Base-by-base conservation (phyloP, 2,113 vertebrate genomes). In the Dipodomys stephensi region DNA sequence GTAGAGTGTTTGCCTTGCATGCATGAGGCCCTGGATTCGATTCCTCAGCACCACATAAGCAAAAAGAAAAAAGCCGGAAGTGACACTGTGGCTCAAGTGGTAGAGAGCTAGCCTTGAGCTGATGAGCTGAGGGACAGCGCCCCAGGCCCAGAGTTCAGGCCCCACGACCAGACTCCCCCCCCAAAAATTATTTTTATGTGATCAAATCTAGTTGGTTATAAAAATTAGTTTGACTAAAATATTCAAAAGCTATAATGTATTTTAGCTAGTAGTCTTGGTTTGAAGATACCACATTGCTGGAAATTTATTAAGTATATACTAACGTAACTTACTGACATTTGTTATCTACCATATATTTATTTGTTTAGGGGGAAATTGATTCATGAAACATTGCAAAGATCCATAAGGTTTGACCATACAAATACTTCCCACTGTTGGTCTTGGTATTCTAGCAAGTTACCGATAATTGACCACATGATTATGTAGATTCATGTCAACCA, bases 161-260 rank as follows among this genome's bases (percentile, higher is more conserved):
- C 39, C 39, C 39, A 39, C 39, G 5, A 39, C 39, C 39, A 3
- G 39, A 39, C 39, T 35, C 3, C 35, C 35, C 35, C 35, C 39
- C 39, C 0, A 39, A 39, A 39, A 39, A 39, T 39, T 39, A 39
- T 18, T 35, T 68, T 81, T 25, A 67, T 28, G 62, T 28, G 30
- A 78, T 94, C 83, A 88, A 92, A 92, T 39, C 78, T n/a, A 65
- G 10, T 71, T 85, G 73, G 12, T 65, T 85, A 11, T 49, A 83
- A 15, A 82, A 89, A n/a, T 39, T 57, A 65, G 49, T 20, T 82
- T 76, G 77, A n/a, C 32, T 76, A 13, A 82, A 76, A 91, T 60
- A 60, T 77, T 94, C 1, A 32, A 67, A 81, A 92, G 72, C 19
- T 3, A 10, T 13, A 22, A 72, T 77, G 9, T 60, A 15, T 83